Evolutionary conservation across 2,113 vertebrate species (phyloP).

Genomic region (Mungos mungo): DNA sequence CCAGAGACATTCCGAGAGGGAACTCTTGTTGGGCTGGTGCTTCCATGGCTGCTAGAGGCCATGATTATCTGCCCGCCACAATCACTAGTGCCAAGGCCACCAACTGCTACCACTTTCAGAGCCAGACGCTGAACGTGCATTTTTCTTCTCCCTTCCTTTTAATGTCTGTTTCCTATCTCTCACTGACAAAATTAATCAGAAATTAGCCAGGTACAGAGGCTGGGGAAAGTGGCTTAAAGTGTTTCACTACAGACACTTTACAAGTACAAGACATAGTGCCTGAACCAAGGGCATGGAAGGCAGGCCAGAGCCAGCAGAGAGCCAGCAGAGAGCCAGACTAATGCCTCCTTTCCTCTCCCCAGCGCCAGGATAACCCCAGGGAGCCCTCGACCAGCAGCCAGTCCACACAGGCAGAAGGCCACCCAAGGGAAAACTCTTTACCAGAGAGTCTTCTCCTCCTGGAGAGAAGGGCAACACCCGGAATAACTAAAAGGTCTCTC

Average conservation of each 20-base stretch:
- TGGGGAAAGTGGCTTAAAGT: background rate
- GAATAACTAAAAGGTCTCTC: background rate
- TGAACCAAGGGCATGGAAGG: background rate
- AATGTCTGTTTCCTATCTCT: background rate
- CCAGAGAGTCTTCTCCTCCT: background rate
- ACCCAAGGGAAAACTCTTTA: background rate
- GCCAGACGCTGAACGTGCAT: background rate
- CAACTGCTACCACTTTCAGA: background rate
- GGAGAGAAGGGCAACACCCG: background rate
- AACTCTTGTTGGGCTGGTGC: background rate
- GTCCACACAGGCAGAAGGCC: background rate
- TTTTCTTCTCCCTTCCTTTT: background rate
- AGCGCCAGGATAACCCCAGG: background rate
- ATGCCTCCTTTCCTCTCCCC: background rate
- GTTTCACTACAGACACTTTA: background rate
- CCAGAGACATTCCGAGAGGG: background rate
- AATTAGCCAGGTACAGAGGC: background rate
- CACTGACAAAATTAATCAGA: background rate
- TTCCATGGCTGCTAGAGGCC: background rate
- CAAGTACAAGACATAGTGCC: constrained; percentile 35
- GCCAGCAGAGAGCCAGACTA: background rate
- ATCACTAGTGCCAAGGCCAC: background rate
- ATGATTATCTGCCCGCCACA: background rate
- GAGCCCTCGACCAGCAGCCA: background rate
- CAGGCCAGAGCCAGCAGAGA: background rate